phyloP scores from a whole-genome alignment of 2,113 vertebrate species.

The Synchiropus splendidus region DNA sequence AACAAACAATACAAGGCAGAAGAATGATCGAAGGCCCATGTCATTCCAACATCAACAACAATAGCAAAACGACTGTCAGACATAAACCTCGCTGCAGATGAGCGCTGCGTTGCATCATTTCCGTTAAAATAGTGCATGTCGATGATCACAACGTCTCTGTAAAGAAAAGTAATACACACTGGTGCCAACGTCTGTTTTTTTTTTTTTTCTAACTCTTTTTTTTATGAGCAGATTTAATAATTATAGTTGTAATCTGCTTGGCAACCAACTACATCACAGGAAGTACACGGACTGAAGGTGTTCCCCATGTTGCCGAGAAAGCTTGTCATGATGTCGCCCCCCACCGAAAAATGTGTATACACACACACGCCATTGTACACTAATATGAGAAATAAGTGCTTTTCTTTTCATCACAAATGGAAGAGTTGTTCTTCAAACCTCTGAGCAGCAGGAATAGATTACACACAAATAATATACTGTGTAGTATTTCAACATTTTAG shows the following conservation, averaged over 20 bases:
- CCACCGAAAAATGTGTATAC: neutral
- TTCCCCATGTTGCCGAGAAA: constrained; percentile 2
- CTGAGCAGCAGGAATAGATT: neutral
- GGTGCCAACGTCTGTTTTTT: constrained; percentile 18
- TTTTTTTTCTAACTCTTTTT: constrained; percentile 3
- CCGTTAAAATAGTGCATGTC: constrained; percentile 12
- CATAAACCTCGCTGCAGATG: constrained; percentile 1
- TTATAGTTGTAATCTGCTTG: constrained; percentile 22
- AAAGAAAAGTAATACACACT: constrained; percentile 19
- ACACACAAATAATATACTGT: no score
- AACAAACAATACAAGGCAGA: constrained; percentile 49
- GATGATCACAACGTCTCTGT: constrained; percentile 21
- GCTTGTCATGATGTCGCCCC: neutral
- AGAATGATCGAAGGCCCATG: constrained; percentile 35
- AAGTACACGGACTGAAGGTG: constrained; percentile 30
- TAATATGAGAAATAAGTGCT: no score
- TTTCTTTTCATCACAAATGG: neutral
- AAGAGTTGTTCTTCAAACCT: neutral
- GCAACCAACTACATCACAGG: constrained; percentile 35
- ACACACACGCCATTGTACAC: neutral
- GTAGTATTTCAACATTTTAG: neutral
- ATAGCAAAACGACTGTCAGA: constrained; percentile 6
- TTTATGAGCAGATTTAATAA: constrained; percentile 14
- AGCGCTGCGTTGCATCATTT: constrained; percentile 4
- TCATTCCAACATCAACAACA: constrained; percentile 32